Evolutionary conservation across 2,113 vertebrate species (phyloP).

Genomic region (Genyomyrus donnyi): DNA sequence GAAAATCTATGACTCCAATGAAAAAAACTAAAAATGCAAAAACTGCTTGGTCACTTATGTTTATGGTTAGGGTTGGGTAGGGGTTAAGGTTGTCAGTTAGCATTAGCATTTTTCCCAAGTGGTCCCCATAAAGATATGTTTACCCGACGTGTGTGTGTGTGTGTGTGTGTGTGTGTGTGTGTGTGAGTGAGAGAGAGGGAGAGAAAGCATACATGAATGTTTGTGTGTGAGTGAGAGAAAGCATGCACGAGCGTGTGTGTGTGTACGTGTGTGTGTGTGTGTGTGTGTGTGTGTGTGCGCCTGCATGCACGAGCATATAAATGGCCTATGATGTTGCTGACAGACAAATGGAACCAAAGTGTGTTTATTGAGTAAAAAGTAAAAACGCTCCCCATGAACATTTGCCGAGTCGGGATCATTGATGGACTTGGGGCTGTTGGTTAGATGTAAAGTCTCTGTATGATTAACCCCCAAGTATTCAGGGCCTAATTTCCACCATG

Average conservation of each 20-base stretch:
- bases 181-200: neutral
- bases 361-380: neutral
- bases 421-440: neutral
- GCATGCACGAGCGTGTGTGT: too few species aligned
- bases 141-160: neutral
- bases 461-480: neutral
- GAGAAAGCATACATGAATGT: too few species aligned
- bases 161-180: neutral
- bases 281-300: neutral
- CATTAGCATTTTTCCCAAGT: too few species aligned
- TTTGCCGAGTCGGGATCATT: neutral
- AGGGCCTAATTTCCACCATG: neutral
- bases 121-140: too few species aligned
- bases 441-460: neutral
- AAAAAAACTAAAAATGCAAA: too few species aligned
- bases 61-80: too few species aligned
- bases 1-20: too few species aligned
- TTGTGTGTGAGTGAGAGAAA: too few species aligned
- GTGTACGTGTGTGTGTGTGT: neutral
- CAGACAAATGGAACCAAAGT: neutral
- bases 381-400: neutral
- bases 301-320: neutral
- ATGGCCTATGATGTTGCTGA: neutral
- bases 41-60: too few species aligned
- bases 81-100: too few species aligned